Conservation (phyloP, 37 sponge, comb jelly and placozoan species). For the Halichondria panicea region DNA sequence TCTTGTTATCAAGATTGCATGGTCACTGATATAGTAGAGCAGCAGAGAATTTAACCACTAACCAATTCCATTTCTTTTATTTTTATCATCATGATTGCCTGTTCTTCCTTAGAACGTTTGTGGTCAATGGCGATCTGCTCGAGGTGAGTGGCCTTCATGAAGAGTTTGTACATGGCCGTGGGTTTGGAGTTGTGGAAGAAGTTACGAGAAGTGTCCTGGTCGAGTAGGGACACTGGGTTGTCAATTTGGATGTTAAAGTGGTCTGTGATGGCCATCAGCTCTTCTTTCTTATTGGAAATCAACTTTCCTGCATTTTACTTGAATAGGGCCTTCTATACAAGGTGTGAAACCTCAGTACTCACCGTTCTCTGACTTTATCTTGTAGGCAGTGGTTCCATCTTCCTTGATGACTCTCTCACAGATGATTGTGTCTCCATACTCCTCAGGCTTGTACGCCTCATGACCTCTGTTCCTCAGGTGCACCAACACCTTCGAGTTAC, state of each 20-base stretch:
- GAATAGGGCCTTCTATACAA: too few species aligned
- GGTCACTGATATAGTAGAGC: too few species aligned
- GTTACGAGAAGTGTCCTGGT: constrained; percentile 94
- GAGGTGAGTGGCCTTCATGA: constrained; percentile 97
- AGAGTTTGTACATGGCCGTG: constrained; percentile 85
- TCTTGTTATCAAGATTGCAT: too few species aligned
- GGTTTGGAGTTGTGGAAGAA: constrained; percentile 86
- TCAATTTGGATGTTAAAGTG: constrained; percentile 95
- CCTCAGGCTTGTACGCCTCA: constrained; percentile 69
- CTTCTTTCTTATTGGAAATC: constrained; percentile 90
- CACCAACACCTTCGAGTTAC: constrained; percentile 63
- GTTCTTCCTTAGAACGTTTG: constrained; percentile 60
- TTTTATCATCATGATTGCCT: constrained; percentile 46
- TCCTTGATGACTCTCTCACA: constrained; percentile 65
- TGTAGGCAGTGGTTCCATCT: constrained; percentile 86
- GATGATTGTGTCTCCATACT: constrained; percentile 73
- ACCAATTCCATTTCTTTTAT: constrained; percentile 55
- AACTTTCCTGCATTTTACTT: constrained; percentile 37
- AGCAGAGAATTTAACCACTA: not conserved
- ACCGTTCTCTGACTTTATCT: constrained; percentile 58
- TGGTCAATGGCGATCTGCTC: constrained; percentile 87
- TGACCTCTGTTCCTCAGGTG: constrained; percentile 65
- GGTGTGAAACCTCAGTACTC: too few species aligned
- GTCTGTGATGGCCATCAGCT: constrained; percentile 77
- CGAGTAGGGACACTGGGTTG: constrained; percentile 95